Evolutionary conservation across 1,140 invertebrate genomes (phyloP).

Genomic region (Nebria ingens): DNA sequence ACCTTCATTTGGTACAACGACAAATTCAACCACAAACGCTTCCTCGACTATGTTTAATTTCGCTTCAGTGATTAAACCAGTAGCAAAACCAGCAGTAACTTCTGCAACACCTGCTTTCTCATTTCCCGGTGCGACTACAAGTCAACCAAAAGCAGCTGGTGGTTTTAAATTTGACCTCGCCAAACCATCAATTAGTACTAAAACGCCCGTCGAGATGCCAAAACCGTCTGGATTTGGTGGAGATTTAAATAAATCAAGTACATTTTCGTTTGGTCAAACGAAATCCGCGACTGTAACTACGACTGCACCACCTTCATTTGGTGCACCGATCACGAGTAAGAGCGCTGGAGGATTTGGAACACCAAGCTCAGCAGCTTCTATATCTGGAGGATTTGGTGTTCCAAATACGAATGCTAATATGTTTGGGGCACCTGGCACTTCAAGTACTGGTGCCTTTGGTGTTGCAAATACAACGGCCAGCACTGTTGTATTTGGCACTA

Average conservation of each 20-base stretch:
- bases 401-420: neutral
- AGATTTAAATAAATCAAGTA: neutral
- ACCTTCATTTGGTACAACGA: neutral
- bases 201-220: neutral
- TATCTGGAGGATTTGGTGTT: neutral
- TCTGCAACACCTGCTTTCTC: neutral
- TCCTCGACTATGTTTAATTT: neutral
- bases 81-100: neutral
- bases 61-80: neutral
- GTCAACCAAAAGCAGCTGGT: neutral
- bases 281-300: neutral
- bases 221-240: neutral
- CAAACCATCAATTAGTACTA: neutral
- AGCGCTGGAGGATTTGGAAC: neutral
- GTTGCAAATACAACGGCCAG: neutral
- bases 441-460: neutral
- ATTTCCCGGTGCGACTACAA: neutral
- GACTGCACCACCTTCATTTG: neutral
- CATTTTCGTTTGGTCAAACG: neutral
- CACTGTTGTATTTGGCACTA: neutral
- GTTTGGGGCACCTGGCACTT: neutral
- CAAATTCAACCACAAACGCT: neutral
- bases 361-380: neutral
- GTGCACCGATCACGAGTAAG: neutral
- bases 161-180: constrained; percentile 4